Evolutionary conservation across 53 echinoderm and acorn worm species (phyloP).

Genomic region (Apostichopus leukothele): DNA sequence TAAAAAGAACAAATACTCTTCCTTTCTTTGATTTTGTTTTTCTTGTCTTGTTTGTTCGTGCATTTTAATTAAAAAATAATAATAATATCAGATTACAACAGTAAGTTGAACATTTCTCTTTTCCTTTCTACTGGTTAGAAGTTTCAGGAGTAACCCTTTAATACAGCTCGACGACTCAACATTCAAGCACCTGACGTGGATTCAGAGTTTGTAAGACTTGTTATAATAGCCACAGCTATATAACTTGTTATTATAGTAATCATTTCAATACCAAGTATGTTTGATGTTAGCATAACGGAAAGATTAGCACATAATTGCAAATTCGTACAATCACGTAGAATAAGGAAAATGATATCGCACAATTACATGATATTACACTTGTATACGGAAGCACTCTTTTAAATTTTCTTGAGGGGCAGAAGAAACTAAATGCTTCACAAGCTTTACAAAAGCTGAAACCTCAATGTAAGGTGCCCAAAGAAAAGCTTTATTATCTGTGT

Average conservation of each 20-base stretch:
- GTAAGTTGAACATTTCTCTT: not conserved
- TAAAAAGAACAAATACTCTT: not conserved
- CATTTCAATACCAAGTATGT: not conserved
- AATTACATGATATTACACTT: not conserved
- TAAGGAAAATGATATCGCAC: not conserved
- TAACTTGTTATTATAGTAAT: not conserved
- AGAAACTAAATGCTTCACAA: too few species aligned
- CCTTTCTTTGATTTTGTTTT: not conserved
- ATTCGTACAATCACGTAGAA: not conserved
- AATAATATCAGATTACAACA: not conserved
- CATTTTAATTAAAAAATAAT: not conserved
- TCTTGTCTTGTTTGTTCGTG: not conserved
- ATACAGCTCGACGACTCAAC: not conserved
- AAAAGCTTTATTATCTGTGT: not conserved
- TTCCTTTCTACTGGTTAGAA: not conserved
- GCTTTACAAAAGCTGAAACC: too few species aligned
- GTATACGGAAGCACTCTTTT: too few species aligned
- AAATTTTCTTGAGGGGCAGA: too few species aligned
- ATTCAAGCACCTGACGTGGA: not conserved
- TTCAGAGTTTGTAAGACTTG: not conserved
- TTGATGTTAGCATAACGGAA: not conserved
- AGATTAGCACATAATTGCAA: not conserved
- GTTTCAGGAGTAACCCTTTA: not conserved
- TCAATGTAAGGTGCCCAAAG: too few species aligned
- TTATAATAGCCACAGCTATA: not conserved